Evolutionary conservation across 2,113 vertebrate species (phyloP), one percentile per base, ranked within the genome.

Genomic region (Toxotes jaculatrix): DNA sequence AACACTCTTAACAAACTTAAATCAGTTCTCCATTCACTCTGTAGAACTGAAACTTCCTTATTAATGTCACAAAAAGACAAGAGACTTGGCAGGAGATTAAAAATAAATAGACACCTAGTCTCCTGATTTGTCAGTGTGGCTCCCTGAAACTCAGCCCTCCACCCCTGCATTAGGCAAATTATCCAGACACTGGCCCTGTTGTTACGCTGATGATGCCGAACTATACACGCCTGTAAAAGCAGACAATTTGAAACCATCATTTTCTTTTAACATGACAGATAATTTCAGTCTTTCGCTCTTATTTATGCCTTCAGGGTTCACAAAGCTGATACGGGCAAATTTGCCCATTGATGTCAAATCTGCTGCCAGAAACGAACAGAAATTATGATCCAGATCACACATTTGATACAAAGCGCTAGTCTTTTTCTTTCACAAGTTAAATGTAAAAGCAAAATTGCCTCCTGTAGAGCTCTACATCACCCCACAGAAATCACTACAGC

Each of bases 191-290:
- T 11, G 49, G 64, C 40, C 55, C 40, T 42, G 76, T 70, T 78
- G 77, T 91, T 82, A 88, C 82, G 78, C 86, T 65, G 79, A 89
- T 82, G 79, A 88, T 66, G 66, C 56, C 1, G 14, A 77, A 64
- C 77, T 81, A 19, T 70, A 57, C 67, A 40, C 47, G 9, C 57
- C 75, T 57, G 74, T 70, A 43, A 75, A 87, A 38, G 11, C 69
- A 66, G 56, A 77, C 74, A 34, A 63, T 60, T 42, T 55, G 12
- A 75, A 84, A 80, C 63, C 66, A 47, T 79, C 19, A 68, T 87
- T 75, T 82, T 64, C 67, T 84, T 61, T 85, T 69, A 82, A 68
- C 73, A 79, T 66, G 86, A 80, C 70, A 80, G 78, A 74, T 87
- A 19, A 88, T 90, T 84, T 82, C 38, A 65, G 65, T 23, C 65